Percentiles rank a stretch among this genome's conserved stretches.
Conservation (phyloP, 1,140 invertebrate species). For the Hyposmocoma kahamanoa region DNA sequence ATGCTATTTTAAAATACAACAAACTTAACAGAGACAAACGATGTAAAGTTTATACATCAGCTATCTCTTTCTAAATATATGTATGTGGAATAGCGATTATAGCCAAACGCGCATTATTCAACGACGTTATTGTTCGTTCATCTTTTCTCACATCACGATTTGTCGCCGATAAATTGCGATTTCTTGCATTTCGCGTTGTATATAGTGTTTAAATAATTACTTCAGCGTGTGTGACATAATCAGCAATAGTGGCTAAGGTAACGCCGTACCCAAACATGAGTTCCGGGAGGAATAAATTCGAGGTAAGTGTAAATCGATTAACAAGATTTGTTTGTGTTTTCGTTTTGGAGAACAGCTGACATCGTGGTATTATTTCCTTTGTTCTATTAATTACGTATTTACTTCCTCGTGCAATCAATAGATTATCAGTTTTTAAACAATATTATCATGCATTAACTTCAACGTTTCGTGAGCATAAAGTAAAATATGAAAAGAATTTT, state of each 20-base stretch:
- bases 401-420: too few relatives aligned
- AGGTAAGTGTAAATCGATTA: conserved; percentile 63
- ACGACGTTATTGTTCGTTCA: neutral
- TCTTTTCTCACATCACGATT: neutral
- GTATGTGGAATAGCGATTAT: too few relatives aligned
- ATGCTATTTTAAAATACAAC: too few relatives aligned
- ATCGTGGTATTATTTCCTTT: conserved; percentile 31
- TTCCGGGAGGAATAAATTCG: conserved; percentile 75
- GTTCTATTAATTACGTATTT: conserved; percentile 20
- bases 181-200: neutral
- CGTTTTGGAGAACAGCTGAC: conserved; percentile 66
- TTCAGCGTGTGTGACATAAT: conserved; percentile 17
- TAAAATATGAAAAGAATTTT: neutral
- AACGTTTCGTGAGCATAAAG: neutral
- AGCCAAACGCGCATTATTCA: neutral
- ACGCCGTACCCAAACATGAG: conserved; percentile 68
- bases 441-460: neutral
- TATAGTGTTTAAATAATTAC: neutral
- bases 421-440: neutral
- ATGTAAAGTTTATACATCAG: too few relatives aligned
- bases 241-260: conserved; percentile 62
- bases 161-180: neutral
- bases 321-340: conserved; percentile 61
- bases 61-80: too few relatives aligned
- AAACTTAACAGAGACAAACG: too few relatives aligned